phyloP scores from a whole-genome alignment of 92 coral and sea anemone species.

The Parazoanthus atlanticus region DNA sequence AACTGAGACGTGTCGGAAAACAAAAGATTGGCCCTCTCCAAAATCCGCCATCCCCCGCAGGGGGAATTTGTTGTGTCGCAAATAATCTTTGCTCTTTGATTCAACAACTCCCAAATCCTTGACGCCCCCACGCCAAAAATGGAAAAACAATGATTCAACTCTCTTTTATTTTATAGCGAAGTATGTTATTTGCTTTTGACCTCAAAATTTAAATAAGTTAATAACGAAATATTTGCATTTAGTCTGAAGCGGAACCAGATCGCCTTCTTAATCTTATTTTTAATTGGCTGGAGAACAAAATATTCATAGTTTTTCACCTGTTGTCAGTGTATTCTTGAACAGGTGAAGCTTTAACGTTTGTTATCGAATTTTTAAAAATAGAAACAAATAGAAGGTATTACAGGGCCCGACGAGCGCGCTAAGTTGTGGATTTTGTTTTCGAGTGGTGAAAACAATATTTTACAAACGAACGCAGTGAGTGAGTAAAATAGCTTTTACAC shows the following conservation, averaged over 20 bases:
- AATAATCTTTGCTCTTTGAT: slow-evolving; percentile 2
- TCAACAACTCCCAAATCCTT: neutral
- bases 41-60: neutral
- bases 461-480: too few relatives aligned
- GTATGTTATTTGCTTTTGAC: neutral
- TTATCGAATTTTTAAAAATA: too few relatives aligned
- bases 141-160: neutral
- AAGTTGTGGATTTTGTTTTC: too few relatives aligned
- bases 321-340: neutral
- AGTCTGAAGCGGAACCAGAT: slow-evolving; percentile 6
- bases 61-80: neutral
- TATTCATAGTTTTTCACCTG: slow-evolving; percentile 4
- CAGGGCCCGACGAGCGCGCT: too few relatives aligned
- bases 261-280: neutral
- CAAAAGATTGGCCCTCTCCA: neutral
- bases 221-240: slow-evolving; percentile 10
- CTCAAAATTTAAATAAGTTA: neutral
- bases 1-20: slow-evolving; percentile 11
- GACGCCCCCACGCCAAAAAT: neutral
- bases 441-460: too few relatives aligned
- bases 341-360: neutral
- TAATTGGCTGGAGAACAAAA: slow-evolving; percentile 19
- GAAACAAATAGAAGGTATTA: too few relatives aligned
- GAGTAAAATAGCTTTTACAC: too few relatives aligned
- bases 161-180: neutral